Base-by-base conservation (phyloP, 1,140 invertebrate genomes). In the Drosophila obscura region DNA sequence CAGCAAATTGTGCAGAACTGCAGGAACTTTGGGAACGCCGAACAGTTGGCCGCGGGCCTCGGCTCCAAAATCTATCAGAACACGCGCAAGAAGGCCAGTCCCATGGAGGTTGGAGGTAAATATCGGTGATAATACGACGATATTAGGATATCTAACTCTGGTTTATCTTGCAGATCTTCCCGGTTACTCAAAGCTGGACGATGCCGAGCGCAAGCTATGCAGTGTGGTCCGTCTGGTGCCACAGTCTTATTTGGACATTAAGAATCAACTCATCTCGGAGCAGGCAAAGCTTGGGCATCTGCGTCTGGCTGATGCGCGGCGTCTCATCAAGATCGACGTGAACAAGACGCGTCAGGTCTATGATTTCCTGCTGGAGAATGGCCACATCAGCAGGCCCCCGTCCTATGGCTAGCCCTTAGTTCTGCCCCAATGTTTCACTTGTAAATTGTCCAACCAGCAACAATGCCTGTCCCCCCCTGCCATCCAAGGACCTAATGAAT, bases 281-380 rank as follows among this genome's bases (percentile, higher is more conserved):
- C 96, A 96, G 91, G 93, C 94, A 59, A 96, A 96, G 80, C 93
- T 94, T 53, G 96, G 95, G 2, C 93, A 92, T 73, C 91, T 98
- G 7, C 94, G 94, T 64, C 92, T 98, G 22, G 94, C 96, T 16
- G 96, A 97, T 89, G 97, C 97, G 0, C 93, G 97, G 48, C 93
- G 93, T 31, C 92, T 98, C 6, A 94, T 98, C 9, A 98, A 97
- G 92, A 98, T 98, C 66, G 97, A 98, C 94, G 97, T 98, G 1
- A 98, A 98, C 92, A 98, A 98, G 92, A 98, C 97, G 2, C 94
- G 97, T 58, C 97, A 97, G 91, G 94, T 98, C 46, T 98, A 96
- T 93, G 97, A 98, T 92, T 96, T 96, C 92, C 93, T 98, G 3
- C 85, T 96, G 5, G 90, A 94, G 55, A 94, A 96, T 85, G 96